A percentile compares a stretch with the other conserved stretches of the same genome.
phyloP scores from a whole-genome alignment of 2,113 vertebrate genomes.

The Artemisiospiza belli region DNA sequence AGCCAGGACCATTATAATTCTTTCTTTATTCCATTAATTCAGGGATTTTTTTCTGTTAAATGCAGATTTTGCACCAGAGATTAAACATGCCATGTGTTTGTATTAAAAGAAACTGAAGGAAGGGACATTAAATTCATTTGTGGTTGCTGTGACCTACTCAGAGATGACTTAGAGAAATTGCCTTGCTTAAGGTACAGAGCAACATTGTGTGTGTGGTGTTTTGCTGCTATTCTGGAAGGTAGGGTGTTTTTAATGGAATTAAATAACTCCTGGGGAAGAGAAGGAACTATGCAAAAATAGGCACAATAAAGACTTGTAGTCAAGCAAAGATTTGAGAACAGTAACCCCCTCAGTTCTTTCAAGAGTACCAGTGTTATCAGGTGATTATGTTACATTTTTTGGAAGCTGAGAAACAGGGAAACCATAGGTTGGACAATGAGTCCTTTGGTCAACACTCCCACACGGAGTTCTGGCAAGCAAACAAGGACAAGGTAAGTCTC shows the following conservation, averaged over 20 bases:
- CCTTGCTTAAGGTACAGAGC: neutral
- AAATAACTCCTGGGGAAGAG: neutral
- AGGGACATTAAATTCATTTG: neutral
- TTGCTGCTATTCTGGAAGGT: neutral
- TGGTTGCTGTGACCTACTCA: neutral
- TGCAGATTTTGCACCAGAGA: neutral
- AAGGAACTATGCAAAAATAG: neutral
- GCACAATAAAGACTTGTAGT: neutral
- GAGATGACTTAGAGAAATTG: neutral
- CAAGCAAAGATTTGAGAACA: neutral
- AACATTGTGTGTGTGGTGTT: neutral
- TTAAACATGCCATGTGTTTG: neutral
- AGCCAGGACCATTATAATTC: neutral
- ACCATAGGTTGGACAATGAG: neutral
- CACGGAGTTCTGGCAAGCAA: neutral
- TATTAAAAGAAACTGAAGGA: neutral
- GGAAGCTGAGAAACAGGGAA: neutral
- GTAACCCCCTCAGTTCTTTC: neutral
- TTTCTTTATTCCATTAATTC: neutral
- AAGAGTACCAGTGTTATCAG: neutral
- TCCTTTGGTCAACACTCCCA: neutral
- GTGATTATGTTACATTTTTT: neutral
- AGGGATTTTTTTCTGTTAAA: neutral
- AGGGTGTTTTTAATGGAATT: neutral
- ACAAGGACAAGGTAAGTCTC: neutral